Base-by-base conservation (phyloP, 1,140 invertebrate species). In the Zeugodacus cucurbitae region DNA sequence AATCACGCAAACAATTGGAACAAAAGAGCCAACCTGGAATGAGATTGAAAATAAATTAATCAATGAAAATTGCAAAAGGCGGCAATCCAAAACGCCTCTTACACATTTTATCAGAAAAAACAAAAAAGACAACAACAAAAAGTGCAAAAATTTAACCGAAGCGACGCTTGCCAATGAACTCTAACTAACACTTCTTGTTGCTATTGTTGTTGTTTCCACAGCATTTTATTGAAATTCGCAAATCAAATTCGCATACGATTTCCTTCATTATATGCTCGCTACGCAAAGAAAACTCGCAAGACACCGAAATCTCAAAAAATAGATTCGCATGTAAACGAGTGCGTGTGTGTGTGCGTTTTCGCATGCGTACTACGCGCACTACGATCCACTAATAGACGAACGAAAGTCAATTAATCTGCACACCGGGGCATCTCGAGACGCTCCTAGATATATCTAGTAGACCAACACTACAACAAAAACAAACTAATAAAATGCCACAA, bases 371-470 rank as follows among this genome's bases (percentile, higher is more conserved):
- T 6, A 62, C 41, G 74, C 74, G 41, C 44, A 48, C 44, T 17
- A 29, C 74, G 41, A 41, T 48, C 4, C n/a, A 48, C 41, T 22
- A 26, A 48, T 26, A 48, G 74, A 48, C 41, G 41, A 82, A 48
- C 41, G 41, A 82, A 82, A 82, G 74, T 48, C 74, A 82, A 82
- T 82, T 82, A 82, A 82, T 82, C 41, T 82, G 74, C 74, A 82
- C 74, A 48, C 74, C 41, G 26, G 74, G 74, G 41, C 41, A 82
- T 82, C 74, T 8, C 41, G n/a, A 44, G 41, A 54, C n/a, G 7
- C n/a, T 1, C 37, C 1, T 20, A 74, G 32, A 41, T n/a, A 37
- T 37, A 20, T 1, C 8, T 54, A 82, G 22, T 22, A 41, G 32
- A 74, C 34, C 17, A 41, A 14, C 11, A 14, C 10, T 11, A 3